Base-by-base conservation (phyloP, 2,797 vertebrate genomes). In the Eupleurogrammus muticus region DNA sequence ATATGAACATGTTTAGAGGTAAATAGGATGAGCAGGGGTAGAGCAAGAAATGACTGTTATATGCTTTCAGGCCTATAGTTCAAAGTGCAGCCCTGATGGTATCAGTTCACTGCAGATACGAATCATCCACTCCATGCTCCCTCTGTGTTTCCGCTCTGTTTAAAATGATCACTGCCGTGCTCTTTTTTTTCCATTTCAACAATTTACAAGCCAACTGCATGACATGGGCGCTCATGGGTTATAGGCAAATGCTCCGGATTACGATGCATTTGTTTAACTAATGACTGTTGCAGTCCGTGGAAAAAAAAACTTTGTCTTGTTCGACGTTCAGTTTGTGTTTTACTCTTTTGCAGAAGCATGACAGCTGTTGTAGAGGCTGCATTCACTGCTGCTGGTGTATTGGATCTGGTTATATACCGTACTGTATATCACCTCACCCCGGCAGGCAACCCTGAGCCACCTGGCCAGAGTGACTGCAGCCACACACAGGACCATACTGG, bases 1-100 rank as follows among this genome's bases (percentile, higher is more conserved):
- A 83, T 5, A 84, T 87, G 82, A 81, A 83, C 79, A 50, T 5
- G 56, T 28, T 66, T 9, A 66, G 4, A 36, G 38, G 57, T 2
- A 14, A 49, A 32, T 0, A 42, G 9, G 38, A 24, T 12, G 14
- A 61, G 19, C 50, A 66, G 20, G 55, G 12, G 14, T 5, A 64
- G 32, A 17, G 20, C 13, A 11, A 19, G 16, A 51, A 20, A 7
- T 9, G 34, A 19, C n/a, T n/a, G 42, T 16, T n/a, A 66, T 36
- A 36, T 69, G 19, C 8, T 0, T 13, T 9, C 53, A 40, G n/a
- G 63, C 10, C 57, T 20, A 4, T 5, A 14, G 76, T 49, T 65
- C 75, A 82, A 84, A 86, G 86, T 85, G 48, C 80, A 38, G 40
- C 17, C n/a, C 9, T 53, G 66, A 55, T 1, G 1, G 36, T 40